Base-by-base conservation (phyloP, 2,797 vertebrate genomes). In the Pseudopleuronectes americanus region DNA sequence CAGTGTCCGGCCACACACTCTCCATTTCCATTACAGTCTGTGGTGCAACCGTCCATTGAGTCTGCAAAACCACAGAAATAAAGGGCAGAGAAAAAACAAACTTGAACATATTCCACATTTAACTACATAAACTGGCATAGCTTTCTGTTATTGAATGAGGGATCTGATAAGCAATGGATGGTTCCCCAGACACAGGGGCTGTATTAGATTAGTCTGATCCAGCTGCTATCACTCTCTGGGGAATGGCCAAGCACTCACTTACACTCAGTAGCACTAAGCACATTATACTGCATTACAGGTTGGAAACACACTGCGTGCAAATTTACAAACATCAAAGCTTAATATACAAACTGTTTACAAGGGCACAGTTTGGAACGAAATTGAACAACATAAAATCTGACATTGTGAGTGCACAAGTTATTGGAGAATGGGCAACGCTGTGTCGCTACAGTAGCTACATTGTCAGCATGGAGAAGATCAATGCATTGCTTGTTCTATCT, bases 1-100 rank as follows among this genome's bases (percentile, higher is more conserved):
- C 97, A 98, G 89, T 97, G 96, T 61, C 97, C 97, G 0, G 96
- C 96, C 70, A 98, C 96, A 66, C 97, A 98, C 87, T 98, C 97
- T 84, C 97, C 97, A 14, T 98, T 98, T 62, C 97, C 96, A 79
- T 98, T 97, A 83, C 97, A 98, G 93, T 97, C 95, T 47, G 96
- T 96, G 56, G 97, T 95, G 81, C 97, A 98, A 76, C 97, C 97
- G 78, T 97, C 96, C 96, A 98, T 96, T 61, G 96, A 93, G 94
- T 98, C 97, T 94, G 79, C 52, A 80, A 13, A 67, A 36, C 24
- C 76, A 74, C 36, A 59, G n/a, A 66, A 26, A 76, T n/a, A 17
- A 49, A 26, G 16, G 54, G 14, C 43, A 45, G 14, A 16, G 19
- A 38, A 13, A 5, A 14, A 62, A 28, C 17, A 17, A 85, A 79